Evolutionary conservation across 1,140 invertebrate species (phyloP).

Genomic region (Apis cerana): DNA sequence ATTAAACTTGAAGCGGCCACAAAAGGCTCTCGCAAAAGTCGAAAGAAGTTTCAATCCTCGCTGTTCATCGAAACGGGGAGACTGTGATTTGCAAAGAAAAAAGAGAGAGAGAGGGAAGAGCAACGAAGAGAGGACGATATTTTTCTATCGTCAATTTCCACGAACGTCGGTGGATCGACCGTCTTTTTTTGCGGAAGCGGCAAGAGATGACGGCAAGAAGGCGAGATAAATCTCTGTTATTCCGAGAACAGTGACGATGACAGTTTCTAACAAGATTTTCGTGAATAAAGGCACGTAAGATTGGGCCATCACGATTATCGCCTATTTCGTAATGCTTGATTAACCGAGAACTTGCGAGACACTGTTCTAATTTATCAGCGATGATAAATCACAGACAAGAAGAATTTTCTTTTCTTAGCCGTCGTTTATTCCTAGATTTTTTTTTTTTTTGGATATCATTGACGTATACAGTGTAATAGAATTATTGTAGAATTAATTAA

Average conservation of each 20-base stretch:
- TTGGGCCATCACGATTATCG: neutral
- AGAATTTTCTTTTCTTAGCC: neutral
- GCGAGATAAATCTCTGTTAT: neutral
- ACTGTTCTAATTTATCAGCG: neutral
- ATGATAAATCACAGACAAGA: neutral
- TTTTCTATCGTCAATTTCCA: neutral
- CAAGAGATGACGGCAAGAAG: neutral
- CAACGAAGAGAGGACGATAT: neutral
- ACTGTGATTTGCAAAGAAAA: neutral
- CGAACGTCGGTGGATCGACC: neutral
- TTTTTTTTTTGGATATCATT: neutral
- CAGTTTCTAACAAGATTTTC: neutral
- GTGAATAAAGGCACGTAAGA: neutral
- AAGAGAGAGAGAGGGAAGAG: too few species aligned
- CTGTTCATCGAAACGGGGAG: too few species aligned
- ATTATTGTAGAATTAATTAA: neutral
- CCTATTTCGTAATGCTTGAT: slow-evolving; percentile 17
- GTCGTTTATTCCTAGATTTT: neutral
- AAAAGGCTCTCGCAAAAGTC: too few species aligned
- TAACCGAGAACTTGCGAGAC: neutral
- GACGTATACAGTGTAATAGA: neutral
- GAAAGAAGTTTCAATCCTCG: too few species aligned
- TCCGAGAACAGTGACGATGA: neutral
- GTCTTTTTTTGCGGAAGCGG: neutral
- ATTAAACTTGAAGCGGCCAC: too few species aligned